These are phyloP conservation scores for Seriola aureovittata DNA, from an alignment of 2,113 vertebrate genomes.

Conservation along the genomic window DNA sequence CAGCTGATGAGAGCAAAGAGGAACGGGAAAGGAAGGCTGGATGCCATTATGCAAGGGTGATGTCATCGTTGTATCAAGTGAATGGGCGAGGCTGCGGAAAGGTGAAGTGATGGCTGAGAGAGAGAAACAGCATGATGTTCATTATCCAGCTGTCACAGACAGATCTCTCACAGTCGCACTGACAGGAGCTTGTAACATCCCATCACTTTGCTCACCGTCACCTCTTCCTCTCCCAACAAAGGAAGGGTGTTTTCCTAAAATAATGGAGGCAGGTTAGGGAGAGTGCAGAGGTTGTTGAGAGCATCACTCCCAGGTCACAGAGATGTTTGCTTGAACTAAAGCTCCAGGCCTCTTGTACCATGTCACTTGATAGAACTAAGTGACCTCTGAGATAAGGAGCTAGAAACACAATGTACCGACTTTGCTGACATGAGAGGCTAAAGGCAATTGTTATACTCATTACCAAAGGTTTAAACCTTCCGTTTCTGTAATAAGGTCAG, in stretches of 20 bases:
- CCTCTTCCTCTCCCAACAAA: neutral
- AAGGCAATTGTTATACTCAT: conserved; percentile 3
- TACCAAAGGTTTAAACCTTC: conserved; percentile 10
- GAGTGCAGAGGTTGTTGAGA: neutral
- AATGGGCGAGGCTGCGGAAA: conserved; percentile 53
- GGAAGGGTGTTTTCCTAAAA: neutral
- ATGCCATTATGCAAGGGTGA: conserved; percentile 66
- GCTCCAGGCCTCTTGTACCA: neutral
- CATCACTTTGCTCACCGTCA: conserved; percentile 35
- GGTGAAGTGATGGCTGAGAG: conserved; percentile 45
- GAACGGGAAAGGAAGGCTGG: conserved; percentile 47
- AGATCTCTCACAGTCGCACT: conserved; percentile 8
- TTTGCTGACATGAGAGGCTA: conserved; percentile 6
- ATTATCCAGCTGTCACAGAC: conserved; percentile 41
- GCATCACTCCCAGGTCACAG: neutral
- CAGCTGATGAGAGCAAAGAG: conserved; percentile 71
- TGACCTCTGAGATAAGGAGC: neutral
- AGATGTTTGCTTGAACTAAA: conserved; percentile 1
- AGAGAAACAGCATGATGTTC: conserved; percentile 7
- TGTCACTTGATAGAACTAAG: neutral
- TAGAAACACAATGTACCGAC: neutral
- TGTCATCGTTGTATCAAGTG: conserved; percentile 57
- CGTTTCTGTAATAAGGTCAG: neutral
- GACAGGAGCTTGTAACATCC: conserved; percentile 25
- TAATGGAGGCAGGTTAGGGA: conserved; percentile 3